Base-by-base conservation (phyloP, 2,113 vertebrate species). In the Chascanopsetta lugubris region DNA sequence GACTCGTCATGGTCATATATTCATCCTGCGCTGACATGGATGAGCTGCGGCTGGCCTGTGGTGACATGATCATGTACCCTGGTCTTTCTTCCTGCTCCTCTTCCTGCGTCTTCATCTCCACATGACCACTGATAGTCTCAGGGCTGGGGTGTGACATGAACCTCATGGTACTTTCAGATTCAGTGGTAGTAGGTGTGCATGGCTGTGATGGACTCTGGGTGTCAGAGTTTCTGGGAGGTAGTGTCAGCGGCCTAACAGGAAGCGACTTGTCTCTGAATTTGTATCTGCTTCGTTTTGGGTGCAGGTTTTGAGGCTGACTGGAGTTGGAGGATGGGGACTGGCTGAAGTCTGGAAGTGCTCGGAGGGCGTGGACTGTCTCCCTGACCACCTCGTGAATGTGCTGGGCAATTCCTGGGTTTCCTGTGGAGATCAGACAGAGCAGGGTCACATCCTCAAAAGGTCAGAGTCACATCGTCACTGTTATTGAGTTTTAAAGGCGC, bases 51-150 rank as follows among this genome's bases (percentile, higher is more conserved):
- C 72, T 62, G 18, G 8, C 40, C 48, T 75, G 81, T 15, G 83
- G 84, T 7, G 85, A 83, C 89, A 90, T 90, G 58, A 75, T 40
- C 89, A 90, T 72, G 61, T 90, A 89, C 2, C 48, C 79, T 2
- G 4, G 61, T 0, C 38, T 32, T 17, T 70, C 71, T 22, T 72
- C 55, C n/a, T 65, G 51, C 6, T 81, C 56, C 6, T 81, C 72
- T 4, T 8, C 3, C 0, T 49, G 20, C 8, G 1, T 45, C 53
- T 69, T 72, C 76, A 65, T 77, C 24, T 84, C 82, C 76, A 75
- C 18, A 43, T 74, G 62, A 66, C 79, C 38, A 12, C n/a, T 24
- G 1, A n/a, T n/a, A n/a, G 65, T n/a, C 36, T 66, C 75, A 7
- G 75, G 70, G 42, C 69, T 46, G 22, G 32, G 51, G 8, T 15